Base-by-base conservation (phyloP, 2,797 vertebrate species). In the Spinibarbus caldwelli region DNA sequence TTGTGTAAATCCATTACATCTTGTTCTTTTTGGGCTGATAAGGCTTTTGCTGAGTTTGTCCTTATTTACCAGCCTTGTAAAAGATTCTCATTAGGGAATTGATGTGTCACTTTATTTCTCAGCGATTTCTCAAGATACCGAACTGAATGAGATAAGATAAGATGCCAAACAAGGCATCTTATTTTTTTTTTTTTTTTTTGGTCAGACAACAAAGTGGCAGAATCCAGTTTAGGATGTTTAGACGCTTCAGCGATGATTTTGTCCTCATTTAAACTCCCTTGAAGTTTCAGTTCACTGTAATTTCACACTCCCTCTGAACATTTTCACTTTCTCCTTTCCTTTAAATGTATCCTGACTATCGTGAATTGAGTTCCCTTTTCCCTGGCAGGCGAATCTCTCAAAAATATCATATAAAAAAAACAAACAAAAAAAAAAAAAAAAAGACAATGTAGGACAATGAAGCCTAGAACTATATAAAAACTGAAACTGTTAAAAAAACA, bases 281-380 rank as follows among this genome's bases (percentile, higher is more conserved):
- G 71, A 76, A 62, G 43, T 29, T 49, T 36, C 31, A 26, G 36
- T 70, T 70, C n/a, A 45, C 68, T 83, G 71, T 23, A 38, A 83
- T 83, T 66, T 83, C 71, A 83, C 82, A 83, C 43, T 38, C 34
- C 34, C 34, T 77, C 47, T 78, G 80, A 72, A 59, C 26, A 9
- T 41, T 62, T 31, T 52, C 29, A 19, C 59, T 80, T n/a, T 80
- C 43, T 26, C 57, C 26, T 45, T 62, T 57, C 5, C 34, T 19
- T 82, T 12, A 52, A 70, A 41, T 26, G 3, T 71, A 26, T 54
- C 47, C 66, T 71, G 64, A 57, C 29, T 29, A 43, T 57, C 34
- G 47, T n/a, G 26, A 73, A 49, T 45, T 31, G 41, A 78, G 77
- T 78, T 64, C 10, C 36, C 4, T n/a, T 80, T 23, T 66, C 29